A percentile compares a stretch with the other conserved stretches of the same genome.
Conservation (phyloP, 2,113 vertebrate species). For the Columbina picui region DNA sequence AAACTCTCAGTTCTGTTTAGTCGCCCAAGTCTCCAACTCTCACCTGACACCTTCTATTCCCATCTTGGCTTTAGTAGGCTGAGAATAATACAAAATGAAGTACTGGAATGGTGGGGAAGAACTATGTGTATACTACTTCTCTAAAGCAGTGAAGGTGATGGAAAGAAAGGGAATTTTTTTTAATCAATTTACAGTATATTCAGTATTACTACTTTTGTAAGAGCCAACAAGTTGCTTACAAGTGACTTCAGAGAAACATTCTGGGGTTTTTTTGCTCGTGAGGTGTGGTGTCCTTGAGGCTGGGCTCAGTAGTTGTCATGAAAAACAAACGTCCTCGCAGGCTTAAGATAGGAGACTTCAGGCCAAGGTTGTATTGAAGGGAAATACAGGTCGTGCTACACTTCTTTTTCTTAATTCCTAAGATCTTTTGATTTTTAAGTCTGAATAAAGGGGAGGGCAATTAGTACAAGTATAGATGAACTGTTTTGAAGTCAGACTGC, state of each 20-base stretch:
- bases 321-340: accelerated
- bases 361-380: not conserved
- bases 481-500: not conserved
- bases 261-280: not conserved
- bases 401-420: not conserved
- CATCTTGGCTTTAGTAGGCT: not conserved
- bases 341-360: not conserved
- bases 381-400: not conserved
- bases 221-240: not conserved
- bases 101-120: not conserved
- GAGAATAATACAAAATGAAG: not conserved
- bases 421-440: not conserved
- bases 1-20: not conserved
- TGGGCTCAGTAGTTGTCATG: not conserved
- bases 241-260: not conserved
- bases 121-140: not conserved
- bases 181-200: not conserved
- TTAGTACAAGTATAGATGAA: no score
- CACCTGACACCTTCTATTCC: not conserved
- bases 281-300: not conserved
- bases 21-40: not conserved
- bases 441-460: not conserved
- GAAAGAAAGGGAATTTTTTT: not conserved
- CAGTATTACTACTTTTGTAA: not conserved
- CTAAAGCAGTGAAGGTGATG: not conserved